Percentiles rank a stretch among this genome's conserved stretches.
These are phyloP conservation scores for Sorex fumeus DNA, from an alignment of 2,113 vertebrate species.

Conservation along the genomic window DNA sequence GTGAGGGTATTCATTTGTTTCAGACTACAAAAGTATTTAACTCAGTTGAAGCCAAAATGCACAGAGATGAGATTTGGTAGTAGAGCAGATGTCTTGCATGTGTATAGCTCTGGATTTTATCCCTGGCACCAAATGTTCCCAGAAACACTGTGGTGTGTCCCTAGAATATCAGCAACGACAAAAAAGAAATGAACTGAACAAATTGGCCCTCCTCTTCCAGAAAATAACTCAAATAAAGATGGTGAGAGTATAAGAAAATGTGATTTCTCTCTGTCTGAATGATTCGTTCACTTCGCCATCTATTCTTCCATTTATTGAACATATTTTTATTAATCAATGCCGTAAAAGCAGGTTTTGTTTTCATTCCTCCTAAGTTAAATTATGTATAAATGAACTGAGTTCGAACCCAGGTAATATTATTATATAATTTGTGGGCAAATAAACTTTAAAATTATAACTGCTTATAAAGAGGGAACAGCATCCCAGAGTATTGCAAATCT, in stretches of 20 bases:
- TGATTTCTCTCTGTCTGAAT: background rate
- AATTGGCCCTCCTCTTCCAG: background rate
- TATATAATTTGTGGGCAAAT: background rate
- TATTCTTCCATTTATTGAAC: background rate
- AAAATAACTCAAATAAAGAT: slow-evolving; percentile 44
- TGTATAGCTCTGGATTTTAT: too few species aligned
- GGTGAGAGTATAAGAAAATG: background rate
- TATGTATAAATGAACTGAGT: background rate
- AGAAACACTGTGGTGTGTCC: background rate
- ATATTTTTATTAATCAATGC: background rate
- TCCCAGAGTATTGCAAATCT: background rate
- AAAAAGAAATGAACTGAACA: background rate
- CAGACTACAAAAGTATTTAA: slow-evolving; percentile 39
- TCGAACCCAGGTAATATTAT: background rate
- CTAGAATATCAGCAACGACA: background rate
- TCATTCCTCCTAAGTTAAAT: background rate
- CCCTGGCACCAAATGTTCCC: background rate
- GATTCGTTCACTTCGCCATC: background rate
- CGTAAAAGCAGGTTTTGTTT: background rate
- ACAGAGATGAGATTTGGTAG: background rate
- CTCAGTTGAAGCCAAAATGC: background rate
- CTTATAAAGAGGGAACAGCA: background rate
- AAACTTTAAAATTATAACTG: background rate
- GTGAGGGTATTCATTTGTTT: background rate
- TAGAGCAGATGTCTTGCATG: too few species aligned